Evolutionary conservation across 2,888 invertebrate genomes (phyloP).

Genomic region (Zeuzera pyrina): DNA sequence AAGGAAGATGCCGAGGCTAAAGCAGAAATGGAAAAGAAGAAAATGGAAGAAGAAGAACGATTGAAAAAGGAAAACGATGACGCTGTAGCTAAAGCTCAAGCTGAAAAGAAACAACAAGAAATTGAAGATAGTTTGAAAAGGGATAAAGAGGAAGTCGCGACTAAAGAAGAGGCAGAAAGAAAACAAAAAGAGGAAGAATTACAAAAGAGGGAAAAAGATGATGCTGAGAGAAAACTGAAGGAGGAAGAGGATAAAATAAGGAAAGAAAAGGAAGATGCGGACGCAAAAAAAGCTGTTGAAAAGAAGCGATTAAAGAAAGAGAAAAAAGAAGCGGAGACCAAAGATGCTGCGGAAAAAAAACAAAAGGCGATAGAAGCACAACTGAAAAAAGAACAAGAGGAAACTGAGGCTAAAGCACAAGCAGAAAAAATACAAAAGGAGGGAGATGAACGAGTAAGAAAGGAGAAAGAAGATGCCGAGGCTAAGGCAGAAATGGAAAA

Average conservation of each 20-base stretch:
- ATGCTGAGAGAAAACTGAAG: neutral
- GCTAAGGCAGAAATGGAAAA: slow-evolving; percentile 4
- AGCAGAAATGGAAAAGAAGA: slow-evolving; percentile 9
- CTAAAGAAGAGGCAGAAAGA: too few species aligned
- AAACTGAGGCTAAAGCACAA: too few species aligned
- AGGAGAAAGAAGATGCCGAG: slow-evolving; percentile 4
- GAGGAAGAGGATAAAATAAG: neutral
- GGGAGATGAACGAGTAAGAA: slow-evolving; percentile 3
- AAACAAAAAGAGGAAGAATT: neutral
- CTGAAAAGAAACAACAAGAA: slow-evolving; percentile 9
- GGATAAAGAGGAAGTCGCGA: too few species aligned
- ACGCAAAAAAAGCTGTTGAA: too few species aligned
- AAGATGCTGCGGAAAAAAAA: neutral
- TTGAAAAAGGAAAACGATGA: slow-evolving; percentile 6
- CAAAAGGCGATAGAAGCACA: neutral
- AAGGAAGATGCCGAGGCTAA: slow-evolving; percentile 15
- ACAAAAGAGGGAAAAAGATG: neutral
- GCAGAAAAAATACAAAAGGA: slow-evolving; percentile 3
- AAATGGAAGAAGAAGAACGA: slow-evolving; percentile 3
- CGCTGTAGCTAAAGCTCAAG: slow-evolving; percentile 3
- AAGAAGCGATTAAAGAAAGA: neutral
- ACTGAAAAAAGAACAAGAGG: neutral
- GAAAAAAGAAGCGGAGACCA: slow-evolving; percentile 4
- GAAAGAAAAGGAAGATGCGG: neutral
- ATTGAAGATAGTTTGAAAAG: slow-evolving; percentile 3